A percentile compares a stretch with the other conserved stretches of the same genome.
Conservation (phyloP, 1,140 invertebrate species). For the Euwallacea fornicatus region DNA sequence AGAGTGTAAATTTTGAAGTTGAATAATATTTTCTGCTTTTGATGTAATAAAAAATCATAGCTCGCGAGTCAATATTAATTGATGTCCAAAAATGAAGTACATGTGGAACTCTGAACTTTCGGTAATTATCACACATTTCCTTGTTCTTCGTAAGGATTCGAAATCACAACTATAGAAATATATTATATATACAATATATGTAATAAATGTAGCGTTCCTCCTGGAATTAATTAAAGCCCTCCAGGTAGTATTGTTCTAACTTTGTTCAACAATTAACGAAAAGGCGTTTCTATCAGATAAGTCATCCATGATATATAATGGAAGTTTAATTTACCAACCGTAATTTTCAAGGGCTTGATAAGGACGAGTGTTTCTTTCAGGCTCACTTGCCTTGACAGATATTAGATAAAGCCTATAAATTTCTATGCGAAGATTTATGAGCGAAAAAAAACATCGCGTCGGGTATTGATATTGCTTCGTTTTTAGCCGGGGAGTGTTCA, state of each 20-base stretch:
- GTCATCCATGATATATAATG: neutral
- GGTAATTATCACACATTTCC: too few relatives aligned
- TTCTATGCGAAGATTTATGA: neutral
- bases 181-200: too few relatives aligned
- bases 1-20: too few relatives aligned
- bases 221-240: neutral
- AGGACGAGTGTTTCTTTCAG: neutral
- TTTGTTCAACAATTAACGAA: neutral
- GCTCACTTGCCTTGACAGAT: neutral
- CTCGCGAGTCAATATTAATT: too few relatives aligned
- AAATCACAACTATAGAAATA: neutral
- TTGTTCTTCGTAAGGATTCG: too few relatives aligned
- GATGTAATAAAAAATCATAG: too few relatives aligned
- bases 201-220: neutral
- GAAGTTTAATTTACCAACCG: neutral
- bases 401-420: slow-evolving; percentile 5
- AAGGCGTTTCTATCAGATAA: slow-evolving; percentile 1
- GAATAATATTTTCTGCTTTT: too few relatives aligned
- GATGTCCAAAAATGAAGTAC: too few relatives aligned
- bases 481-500: too few relatives aligned
- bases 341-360: neutral
- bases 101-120: too few relatives aligned
- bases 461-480: too few relatives aligned
- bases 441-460: too few relatives aligned
- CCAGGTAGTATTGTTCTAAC: neutral